Evolutionary conservation across 1,140 invertebrate genomes (phyloP).

Genomic region (Brachionus plicatilis): DNA sequence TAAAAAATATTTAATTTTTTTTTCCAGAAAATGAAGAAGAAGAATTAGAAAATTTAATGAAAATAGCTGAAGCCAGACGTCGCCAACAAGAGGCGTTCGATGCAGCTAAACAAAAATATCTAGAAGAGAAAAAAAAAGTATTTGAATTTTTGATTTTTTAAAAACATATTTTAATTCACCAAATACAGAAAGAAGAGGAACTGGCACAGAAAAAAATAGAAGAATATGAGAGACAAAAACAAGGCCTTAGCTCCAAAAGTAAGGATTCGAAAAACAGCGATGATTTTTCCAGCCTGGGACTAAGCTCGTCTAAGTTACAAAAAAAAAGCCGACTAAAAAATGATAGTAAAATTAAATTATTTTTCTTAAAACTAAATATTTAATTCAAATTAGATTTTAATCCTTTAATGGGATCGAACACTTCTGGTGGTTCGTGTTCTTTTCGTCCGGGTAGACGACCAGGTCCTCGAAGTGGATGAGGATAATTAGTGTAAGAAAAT

Average conservation of each 20-base stretch:
- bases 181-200: background rate
- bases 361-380: too few species aligned
- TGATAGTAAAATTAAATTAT: background rate
- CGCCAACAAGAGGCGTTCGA: slow-evolving; percentile 19
- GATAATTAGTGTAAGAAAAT: slow-evolving; percentile 8
- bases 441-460: background rate
- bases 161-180: background rate
- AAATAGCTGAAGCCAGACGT: slow-evolving; percentile 7
- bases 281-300: background rate
- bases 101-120: background rate
- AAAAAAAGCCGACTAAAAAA: background rate
- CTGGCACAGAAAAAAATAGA: background rate
- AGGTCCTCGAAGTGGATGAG: slow-evolving; percentile 12
- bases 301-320: background rate
- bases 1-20: background rate
- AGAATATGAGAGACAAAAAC: slow-evolving; percentile 27
- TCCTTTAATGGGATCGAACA: slow-evolving; percentile 2
- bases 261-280: background rate
- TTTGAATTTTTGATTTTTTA: background rate
- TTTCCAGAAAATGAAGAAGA: slow-evolving; percentile 18
- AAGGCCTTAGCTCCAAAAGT: background rate
- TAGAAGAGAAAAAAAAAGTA: slow-evolving; percentile 24
- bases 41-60: background rate
- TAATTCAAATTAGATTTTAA: background rate
- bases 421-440: background rate